Evolutionary conservation across 1,140 invertebrate genomes (phyloP).

Genomic region (Drosophila yakuba): DNA sequence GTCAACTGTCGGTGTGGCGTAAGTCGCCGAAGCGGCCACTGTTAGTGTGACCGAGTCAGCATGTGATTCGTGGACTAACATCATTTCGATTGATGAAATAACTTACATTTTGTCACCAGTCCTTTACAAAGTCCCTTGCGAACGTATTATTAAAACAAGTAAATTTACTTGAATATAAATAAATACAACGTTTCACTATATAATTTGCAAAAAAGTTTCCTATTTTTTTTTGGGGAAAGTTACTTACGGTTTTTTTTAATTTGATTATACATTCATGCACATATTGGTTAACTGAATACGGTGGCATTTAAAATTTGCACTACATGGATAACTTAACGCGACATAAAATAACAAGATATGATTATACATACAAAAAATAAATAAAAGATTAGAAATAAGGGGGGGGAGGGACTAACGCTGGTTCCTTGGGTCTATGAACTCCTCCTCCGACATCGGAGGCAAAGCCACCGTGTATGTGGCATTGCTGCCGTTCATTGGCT

Average conservation of each 20-base stretch:
- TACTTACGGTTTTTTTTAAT: background rate
- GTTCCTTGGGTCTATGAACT: background rate
- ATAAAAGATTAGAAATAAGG: background rate
- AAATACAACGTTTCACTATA: slow-evolving; percentile 4
- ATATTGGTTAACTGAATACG: slow-evolving; percentile 2
- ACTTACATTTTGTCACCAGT: background rate
- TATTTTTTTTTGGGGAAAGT: background rate
- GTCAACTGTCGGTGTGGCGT: background rate
- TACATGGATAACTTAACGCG: slow-evolving; percentile 5
- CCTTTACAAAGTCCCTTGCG: background rate
- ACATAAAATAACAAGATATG: slow-evolving; percentile 7
- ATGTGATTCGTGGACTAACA: background rate
- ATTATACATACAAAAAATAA: slow-evolving; percentile 20
- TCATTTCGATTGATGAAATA: background rate
- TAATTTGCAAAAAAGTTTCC: background rate
- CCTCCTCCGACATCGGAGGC: slow-evolving; percentile 27
- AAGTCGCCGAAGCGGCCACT: background rate
- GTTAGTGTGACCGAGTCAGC: background rate
- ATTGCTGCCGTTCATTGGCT: slow-evolving; percentile 38
- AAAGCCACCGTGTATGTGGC: slow-evolving; percentile 23
- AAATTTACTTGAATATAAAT: slow-evolving; percentile 2
- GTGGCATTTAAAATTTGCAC: background rate
- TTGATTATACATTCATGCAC: slow-evolving; percentile 6
- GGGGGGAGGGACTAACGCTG: background rate
- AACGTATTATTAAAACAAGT: slow-evolving; percentile 2